These are phyloP conservation scores for Telmatochromis sp. DNA, from an alignment of 2,113 vertebrate genomes.

Conservation along the genomic window DNA sequence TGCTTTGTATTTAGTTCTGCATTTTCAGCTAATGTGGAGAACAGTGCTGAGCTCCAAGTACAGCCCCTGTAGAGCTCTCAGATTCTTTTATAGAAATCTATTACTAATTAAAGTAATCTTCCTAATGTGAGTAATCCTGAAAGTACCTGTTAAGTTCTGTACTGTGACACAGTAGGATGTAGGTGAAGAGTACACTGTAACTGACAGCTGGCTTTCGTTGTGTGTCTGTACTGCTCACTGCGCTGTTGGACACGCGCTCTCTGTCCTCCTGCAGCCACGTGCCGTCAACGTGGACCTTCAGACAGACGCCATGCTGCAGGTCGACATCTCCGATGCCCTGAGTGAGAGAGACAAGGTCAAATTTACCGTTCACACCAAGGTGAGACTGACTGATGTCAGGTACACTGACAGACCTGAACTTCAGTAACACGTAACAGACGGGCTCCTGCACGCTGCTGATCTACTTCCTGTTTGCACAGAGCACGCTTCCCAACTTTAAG, in stretches of 20 bases:
- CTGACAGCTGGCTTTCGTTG: neutral
- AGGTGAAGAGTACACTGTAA: neutral
- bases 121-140: neutral
- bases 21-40: neutral
- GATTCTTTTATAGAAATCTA: neutral
- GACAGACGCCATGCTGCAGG: slow-evolving; percentile 92
- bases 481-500: slow-evolving; percentile 96
- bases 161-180: neutral
- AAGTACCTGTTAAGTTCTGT: neutral
- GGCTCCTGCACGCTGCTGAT: neutral
- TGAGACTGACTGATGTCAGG: slow-evolving; percentile 24
- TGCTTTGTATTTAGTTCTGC: neutral
- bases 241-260: neutral
- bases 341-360: slow-evolving; percentile 99
- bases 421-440: fast-evolving
- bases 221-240: neutral
- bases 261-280: slow-evolving; percentile 74
- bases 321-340: slow-evolving; percentile 97
- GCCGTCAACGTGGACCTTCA: slow-evolving; percentile 96
- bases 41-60: neutral
- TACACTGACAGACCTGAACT: neutral
- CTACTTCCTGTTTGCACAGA: slow-evolving; percentile 64
- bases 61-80: fast-evolving
- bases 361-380: slow-evolving; percentile 99
- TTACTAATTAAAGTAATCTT: neutral